Evolutionary conservation across 2,797 vertebrate species (phyloP).

Genomic region (Pseudochaenichthys georgianus): DNA sequence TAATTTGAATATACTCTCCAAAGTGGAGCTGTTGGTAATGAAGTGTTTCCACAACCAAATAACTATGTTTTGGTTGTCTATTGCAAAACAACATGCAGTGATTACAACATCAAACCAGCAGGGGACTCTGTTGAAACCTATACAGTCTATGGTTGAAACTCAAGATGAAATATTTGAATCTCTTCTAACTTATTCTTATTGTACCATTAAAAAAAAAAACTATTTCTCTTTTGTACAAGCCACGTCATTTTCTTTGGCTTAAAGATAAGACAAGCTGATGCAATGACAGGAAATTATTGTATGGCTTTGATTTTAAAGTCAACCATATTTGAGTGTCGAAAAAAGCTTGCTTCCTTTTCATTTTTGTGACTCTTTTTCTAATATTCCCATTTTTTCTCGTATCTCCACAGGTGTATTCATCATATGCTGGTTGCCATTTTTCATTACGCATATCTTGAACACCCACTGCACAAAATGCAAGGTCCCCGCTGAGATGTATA

Average conservation of each 20-base stretch:
- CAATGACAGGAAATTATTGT: constrained; percentile 50
- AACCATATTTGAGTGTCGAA: constrained; percentile 8
- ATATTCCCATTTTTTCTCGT: constrained; percentile 23
- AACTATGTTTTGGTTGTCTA: neutral
- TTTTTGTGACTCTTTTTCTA: constrained; percentile 17
- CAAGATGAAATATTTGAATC: constrained; percentile 27
- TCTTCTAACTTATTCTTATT: constrained; percentile 12
- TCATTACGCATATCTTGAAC: constrained; percentile 99
- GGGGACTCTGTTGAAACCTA: constrained; percentile 20
- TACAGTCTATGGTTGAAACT: constrained; percentile 12
- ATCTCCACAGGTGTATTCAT: constrained; percentile 94
- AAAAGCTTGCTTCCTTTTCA: neutral
- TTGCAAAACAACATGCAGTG: constrained; percentile 6
- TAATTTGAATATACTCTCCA: neutral
- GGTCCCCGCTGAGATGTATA: constrained; percentile 94
- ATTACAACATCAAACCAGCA: neutral
- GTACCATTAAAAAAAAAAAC: neutral
- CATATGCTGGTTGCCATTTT: constrained; percentile 99
- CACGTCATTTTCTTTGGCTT: constrained; percentile 7
- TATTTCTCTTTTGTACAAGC: neutral
- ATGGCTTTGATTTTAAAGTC: neutral
- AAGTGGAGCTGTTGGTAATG: constrained; percentile 4
- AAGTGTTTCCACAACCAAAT: constrained; percentile 4
- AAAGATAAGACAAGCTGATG: constrained; percentile 56
- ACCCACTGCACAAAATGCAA: constrained; percentile 94